Evolutionary conservation across 2,797 vertebrate genomes (phyloP).

Genomic region (Tadarida brasiliensis): DNA sequence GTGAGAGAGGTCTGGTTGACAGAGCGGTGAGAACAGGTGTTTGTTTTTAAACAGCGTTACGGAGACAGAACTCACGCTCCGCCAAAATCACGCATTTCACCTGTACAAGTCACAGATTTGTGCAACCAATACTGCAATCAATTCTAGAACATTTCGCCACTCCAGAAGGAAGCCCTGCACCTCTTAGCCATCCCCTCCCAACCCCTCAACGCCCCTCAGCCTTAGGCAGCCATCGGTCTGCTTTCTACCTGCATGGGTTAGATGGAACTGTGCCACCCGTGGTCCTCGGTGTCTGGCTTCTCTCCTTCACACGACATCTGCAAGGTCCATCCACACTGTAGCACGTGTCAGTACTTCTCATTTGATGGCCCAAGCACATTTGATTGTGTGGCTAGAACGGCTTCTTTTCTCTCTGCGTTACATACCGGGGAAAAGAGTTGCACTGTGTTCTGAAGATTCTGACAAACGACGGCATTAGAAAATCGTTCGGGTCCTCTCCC

Average conservation of each 20-base stretch:
- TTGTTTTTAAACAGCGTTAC: not conserved
- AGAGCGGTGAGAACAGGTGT: not conserved
- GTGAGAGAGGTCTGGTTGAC: not conserved
- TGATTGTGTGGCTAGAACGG: not conserved
- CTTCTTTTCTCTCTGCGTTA: not conserved
- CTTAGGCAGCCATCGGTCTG: not conserved
- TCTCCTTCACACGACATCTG: not conserved
- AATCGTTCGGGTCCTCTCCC: not conserved
- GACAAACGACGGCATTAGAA: not conserved
- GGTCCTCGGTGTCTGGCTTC: not conserved
- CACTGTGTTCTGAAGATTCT: not conserved
- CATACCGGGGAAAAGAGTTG: not conserved
- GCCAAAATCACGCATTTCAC: not conserved
- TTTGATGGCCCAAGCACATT: not conserved
- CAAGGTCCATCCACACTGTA: too few relatives aligned
- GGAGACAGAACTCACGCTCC: not conserved
- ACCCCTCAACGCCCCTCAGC: not conserved
- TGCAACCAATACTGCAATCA: not conserved
- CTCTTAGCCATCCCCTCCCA: not conserved
- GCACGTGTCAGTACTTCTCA: not conserved
- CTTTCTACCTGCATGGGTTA: not conserved
- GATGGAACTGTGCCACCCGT: not conserved
- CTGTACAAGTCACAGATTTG: not conserved
- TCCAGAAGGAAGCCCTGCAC: not conserved
- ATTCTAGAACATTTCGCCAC: not conserved